Percentiles rank a stretch among this genome's conserved stretches.
phyloP scores from a whole-genome alignment of 2,113 vertebrate genomes.

The Aplodontia rufa region DNA sequence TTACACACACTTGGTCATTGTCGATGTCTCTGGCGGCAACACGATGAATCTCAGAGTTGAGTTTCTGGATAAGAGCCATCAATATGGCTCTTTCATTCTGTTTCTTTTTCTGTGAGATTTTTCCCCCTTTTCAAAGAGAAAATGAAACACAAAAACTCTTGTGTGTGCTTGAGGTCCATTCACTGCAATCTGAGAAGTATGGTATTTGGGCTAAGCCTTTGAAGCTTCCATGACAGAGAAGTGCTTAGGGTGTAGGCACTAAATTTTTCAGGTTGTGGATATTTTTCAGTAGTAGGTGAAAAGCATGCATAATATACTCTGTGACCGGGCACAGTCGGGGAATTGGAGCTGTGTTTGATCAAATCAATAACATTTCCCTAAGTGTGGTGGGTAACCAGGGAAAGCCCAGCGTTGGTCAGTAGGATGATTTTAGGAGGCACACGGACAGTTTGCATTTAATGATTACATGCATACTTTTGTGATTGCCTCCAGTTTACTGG shows the following conservation, averaged over 20 bases:
- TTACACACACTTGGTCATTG: background rate
- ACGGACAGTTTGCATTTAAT: background rate
- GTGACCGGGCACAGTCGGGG: background rate
- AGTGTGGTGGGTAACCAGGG: background rate
- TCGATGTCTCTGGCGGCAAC: background rate
- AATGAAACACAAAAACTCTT: constrained; percentile 73
- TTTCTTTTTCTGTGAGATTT: constrained; percentile 63
- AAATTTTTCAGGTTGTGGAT: constrained; percentile 63
- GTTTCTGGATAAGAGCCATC: constrained; percentile 37
- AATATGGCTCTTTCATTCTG: constrained; percentile 60
- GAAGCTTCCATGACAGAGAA: constrained; percentile 69
- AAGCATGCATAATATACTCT: constrained; percentile 19
- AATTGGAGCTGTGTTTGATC: background rate
- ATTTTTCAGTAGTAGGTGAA: constrained; percentile 65
- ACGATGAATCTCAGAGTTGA: background rate
- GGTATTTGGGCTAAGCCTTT: constrained; percentile 69
- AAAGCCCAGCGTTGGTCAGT: background rate
- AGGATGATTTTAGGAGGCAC: background rate
- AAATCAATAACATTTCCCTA: background rate
- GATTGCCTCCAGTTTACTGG: background rate
- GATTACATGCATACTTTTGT: background rate
- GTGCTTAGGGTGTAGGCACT: constrained; percentile 42
- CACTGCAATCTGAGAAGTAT: constrained; percentile 72
- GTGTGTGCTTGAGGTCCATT: constrained; percentile 62
- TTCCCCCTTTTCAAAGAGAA: constrained; percentile 62